phyloP scores from a whole-genome alignment of 2,797 vertebrate genomes.

The Tadarida brasiliensis region DNA sequence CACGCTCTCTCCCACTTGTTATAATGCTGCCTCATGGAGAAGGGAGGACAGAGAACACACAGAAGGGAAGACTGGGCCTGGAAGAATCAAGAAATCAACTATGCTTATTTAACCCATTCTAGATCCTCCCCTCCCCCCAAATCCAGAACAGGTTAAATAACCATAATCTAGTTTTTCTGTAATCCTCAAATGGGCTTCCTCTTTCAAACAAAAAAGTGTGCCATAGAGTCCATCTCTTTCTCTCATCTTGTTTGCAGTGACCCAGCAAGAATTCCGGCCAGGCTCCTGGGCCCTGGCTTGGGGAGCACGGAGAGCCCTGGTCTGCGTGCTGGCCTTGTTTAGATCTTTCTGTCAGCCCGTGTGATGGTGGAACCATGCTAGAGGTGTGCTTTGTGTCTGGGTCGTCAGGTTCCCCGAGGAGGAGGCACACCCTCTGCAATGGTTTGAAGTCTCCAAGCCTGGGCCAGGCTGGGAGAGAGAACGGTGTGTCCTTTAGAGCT shows the following conservation, averaged over 20 bases:
- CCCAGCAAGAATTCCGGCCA: background rate
- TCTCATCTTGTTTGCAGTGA: background rate
- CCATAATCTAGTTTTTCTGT: background rate
- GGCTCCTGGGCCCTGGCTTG: background rate
- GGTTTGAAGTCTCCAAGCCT: background rate
- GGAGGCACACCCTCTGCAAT: background rate
- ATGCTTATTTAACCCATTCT: background rate
- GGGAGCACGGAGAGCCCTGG: background rate
- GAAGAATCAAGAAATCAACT: background rate
- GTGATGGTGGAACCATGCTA: background rate
- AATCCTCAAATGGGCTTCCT: background rate
- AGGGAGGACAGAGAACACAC: background rate
- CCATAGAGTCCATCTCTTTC: background rate
- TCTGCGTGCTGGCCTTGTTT: background rate
- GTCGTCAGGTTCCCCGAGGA: background rate
- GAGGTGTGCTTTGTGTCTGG: background rate
- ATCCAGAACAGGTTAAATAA: conserved; percentile 24
- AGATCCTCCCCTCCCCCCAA: too few species aligned
- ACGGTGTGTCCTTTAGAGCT: background rate
- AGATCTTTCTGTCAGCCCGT: background rate
- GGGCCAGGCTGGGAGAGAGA: background rate
- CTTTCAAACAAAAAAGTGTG: background rate
- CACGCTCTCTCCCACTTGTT: background rate
- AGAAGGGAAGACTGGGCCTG: background rate
- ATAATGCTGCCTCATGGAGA: background rate